Evolutionary conservation across 1,140 invertebrate genomes (phyloP).

Genomic region (Listronotus bonariensis): DNA sequence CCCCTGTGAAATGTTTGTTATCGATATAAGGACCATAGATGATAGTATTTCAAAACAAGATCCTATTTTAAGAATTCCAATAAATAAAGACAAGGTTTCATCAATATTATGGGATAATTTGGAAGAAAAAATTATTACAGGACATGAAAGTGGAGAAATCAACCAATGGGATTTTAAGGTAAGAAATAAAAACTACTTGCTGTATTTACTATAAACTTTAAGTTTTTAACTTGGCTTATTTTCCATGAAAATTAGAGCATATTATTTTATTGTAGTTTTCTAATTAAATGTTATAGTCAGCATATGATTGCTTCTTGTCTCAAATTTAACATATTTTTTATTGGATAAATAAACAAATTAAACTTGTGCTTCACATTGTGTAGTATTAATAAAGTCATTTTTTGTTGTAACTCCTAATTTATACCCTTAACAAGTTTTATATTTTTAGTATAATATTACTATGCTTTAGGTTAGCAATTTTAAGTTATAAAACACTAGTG

Average conservation of each 20-base stretch:
- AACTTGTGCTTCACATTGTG: no score
- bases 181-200: constrained; percentile 40
- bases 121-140: constrained; percentile 91
- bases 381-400: no score
- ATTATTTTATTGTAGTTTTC: no score
- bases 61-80: constrained; percentile 67
- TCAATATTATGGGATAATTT: constrained; percentile 90
- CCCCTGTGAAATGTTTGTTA: constrained; percentile 86
- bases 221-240: not conserved
- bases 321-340: no score
- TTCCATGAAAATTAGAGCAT: not conserved
- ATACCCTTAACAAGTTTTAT: no score
- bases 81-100: constrained; percentile 81
- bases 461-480: no score
- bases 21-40: constrained; percentile 77
- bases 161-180: constrained; percentile 90
- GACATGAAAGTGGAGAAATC: constrained; percentile 92
- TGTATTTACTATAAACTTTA: not conserved
- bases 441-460: no score
- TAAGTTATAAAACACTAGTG: no score
- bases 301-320: no score
- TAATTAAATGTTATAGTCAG: no score
- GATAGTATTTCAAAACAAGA: constrained; percentile 60
- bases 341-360: no score
- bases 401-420: no score